Percentiles rank a stretch among this genome's conserved stretches.
Conservation (phyloP, 2,797 vertebrate genomes). For the Melanotaenia boesemani region DNA sequence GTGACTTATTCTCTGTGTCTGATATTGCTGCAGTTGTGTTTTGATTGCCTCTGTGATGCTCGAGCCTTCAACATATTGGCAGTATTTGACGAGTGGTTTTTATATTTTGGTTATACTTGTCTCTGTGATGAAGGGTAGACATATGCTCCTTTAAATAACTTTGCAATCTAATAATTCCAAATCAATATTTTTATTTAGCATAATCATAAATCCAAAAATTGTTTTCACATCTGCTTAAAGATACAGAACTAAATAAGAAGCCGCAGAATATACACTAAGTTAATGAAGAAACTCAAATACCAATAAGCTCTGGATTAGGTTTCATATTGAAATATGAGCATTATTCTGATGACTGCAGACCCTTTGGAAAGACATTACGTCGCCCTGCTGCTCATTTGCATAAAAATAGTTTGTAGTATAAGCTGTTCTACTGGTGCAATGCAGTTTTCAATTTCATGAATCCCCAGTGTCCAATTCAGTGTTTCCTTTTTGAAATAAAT, state of each 20-base stretch:
- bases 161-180: background rate
- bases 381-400: conserved; percentile 52
- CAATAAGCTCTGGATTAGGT: background rate
- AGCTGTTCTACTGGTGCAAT: conserved; percentile 48
- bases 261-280: background rate
- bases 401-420: conserved; percentile 50
- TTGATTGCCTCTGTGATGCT: no score
- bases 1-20: no score
- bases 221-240: background rate
- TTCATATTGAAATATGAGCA: conserved; percentile 11
- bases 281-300: conserved; percentile 2
- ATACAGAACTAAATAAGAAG: background rate
- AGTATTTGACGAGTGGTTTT: background rate
- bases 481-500: conserved; percentile 62
- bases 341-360: conserved; percentile 19
- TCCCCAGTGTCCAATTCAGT: conserved; percentile 57
- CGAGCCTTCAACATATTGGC: no score
- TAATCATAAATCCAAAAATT: background rate
- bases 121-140: background rate
- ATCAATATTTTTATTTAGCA: background rate
- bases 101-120: background rate
- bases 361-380: conserved; percentile 21
- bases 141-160: background rate
- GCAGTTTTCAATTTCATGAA: conserved; percentile 59
- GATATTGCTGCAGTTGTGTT: no score